Base-by-base conservation (phyloP, 2,797 vertebrate genomes). In the Miichthys miiuy region DNA sequence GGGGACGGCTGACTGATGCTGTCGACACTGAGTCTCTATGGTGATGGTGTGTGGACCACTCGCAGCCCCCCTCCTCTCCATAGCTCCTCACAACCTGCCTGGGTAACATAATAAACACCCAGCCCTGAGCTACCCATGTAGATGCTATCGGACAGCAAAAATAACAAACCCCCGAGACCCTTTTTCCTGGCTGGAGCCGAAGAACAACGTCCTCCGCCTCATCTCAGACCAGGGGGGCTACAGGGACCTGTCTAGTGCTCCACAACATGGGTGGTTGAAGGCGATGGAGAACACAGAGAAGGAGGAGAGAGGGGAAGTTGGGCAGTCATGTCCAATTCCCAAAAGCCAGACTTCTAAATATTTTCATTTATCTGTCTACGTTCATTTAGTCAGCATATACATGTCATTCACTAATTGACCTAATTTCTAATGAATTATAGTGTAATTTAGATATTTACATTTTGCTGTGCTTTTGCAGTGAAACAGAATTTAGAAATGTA, bases 101-200 rank as follows among this genome's bases (percentile, higher is more conserved):
- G 87, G 84, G 87, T 90, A 93, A 75, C 90, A 95, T 92, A 95
- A 95, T 95, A 95, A 95, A 94, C 93, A 94, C 68, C 89, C 86
- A 81, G 92, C 91, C 90, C 86, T 67, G 84, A 92, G 93, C 93
- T 92, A 92, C 91, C 89, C 90, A 79, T 91, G 89, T 93, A 92
- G 95, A 96, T 95, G 93, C 94, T 96, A 97, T 96, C 95, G 93
- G 90, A 93, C 94, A 88, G 93, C 93, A 96, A 96, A 95, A 96
- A 96, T 91, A 97, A 97, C 95, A 97, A 97, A 96, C 94, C 93
- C 88, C 91, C 74, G 85, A 95, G 93, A 95, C 95, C 94, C 95
- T 93, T 96, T 87, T 97, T 97, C 96, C 97, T 97, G 96, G 89
- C 95, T 96, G 96, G 95, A 96, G 95, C 96, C 95, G 75, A 94